Base-by-base conservation (phyloP, 2,113 vertebrate species). In the Passer domesticus region DNA sequence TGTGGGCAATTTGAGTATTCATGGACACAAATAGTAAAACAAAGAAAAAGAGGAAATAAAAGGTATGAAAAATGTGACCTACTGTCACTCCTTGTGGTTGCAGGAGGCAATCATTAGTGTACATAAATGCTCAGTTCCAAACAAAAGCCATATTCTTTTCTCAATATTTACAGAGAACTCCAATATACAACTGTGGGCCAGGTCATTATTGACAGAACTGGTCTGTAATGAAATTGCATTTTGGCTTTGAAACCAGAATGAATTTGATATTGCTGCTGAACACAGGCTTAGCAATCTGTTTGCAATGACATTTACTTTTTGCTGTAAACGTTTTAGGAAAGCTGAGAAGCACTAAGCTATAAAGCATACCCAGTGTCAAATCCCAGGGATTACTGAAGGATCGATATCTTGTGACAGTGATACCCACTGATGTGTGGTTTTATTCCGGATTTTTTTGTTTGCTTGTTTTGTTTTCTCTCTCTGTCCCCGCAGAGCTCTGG, bases 401-500 rank as follows among this genome's bases (percentile, higher is more conserved):
- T 83, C 82, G 30, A 27, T 91, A 81, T 67, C 86, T 63, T 91
- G 44, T 70, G 78, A 23, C 35, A 44, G 30, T 17, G 78, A 88
- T 77, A 77, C 46, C 21, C 59, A 55, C 27, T 47, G 50, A 67
- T 63, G 28, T 53, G 56, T 59, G 68, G 13, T 43, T 90, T 87
- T 62, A 46, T 78, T 69, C 18, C 30, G 27, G 6, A 44, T 43
- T 23, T 77, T 31, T 49, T 58, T 35, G 30, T 35, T 46, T 35
- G 14, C 23, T 21, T 39, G 21, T 23, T 56, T 59, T 64, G 27
- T 43, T 64, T 58, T 6, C 60, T 68, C 20, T 43, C 20, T 76
- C 37, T 41, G 8, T 39, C 58, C 30, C 49, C 5, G 5, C 76
- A 98, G 98, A 98, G 31, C 96, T 98, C 79, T 98, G 98, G 98